phyloP scores from a whole-genome alignment of 2,888 invertebrate species.

The Alitta virens region DNA sequence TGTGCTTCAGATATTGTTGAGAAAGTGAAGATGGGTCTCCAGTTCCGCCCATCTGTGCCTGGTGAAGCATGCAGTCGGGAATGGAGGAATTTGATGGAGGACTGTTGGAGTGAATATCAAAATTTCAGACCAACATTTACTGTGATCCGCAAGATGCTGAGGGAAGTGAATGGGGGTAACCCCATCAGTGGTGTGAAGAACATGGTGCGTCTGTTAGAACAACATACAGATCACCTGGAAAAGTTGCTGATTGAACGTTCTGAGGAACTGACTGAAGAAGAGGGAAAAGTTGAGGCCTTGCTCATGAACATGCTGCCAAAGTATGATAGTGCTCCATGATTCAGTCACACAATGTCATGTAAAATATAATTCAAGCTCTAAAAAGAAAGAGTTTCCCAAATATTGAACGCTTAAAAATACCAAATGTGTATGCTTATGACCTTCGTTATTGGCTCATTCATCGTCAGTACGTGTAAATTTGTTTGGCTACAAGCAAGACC shows the following conservation, averaged over 20 bases:
- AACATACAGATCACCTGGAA: slow-evolving; percentile 11
- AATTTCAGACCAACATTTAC: not conserved
- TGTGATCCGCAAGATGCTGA: not conserved
- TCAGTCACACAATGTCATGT: not conserved
- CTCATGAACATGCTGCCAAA: slow-evolving; percentile 5
- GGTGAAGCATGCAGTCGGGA: not conserved
- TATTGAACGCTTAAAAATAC: too few species aligned
- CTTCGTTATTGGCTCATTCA: too few species aligned
- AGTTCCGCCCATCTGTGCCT: not conserved
- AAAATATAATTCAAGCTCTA: not conserved
- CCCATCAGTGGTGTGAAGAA: not conserved
- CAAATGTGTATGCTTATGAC: too few species aligned
- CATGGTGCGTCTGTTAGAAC: slow-evolving; percentile 9
- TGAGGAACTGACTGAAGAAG: slow-evolving; percentile 1
- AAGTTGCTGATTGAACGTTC: not conserved
- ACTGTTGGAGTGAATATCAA: slow-evolving; percentile 8
- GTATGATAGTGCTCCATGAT: not conserved
- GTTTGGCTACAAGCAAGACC: too few species aligned
- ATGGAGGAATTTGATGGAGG: not conserved
- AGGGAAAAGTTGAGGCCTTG: slow-evolving; percentile 4
- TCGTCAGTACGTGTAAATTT: too few species aligned
- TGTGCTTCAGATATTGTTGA: too few species aligned
- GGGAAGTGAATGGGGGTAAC: slow-evolving; percentile 4
- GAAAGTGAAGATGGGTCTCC: not conserved
- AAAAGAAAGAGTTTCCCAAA: not conserved